Base-by-base conservation (phyloP, 2,797 vertebrate genomes). In the Chromis chromis region DNA sequence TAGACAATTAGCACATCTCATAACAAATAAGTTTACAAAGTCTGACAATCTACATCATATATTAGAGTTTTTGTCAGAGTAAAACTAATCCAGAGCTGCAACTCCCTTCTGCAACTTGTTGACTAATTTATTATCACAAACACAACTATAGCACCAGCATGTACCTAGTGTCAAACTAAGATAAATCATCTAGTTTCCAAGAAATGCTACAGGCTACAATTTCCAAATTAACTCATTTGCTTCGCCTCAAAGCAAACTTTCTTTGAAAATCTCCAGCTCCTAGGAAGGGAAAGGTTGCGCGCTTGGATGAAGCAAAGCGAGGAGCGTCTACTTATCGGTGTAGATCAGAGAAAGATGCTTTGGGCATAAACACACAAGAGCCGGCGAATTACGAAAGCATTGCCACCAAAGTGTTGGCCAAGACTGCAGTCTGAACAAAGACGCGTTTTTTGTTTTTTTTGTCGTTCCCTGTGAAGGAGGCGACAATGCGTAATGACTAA, bases 231-330 rank as follows among this genome's bases (percentile, higher is more conserved):
- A 25, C 25, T 25, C 42, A 44, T 44, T 14, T 21, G 44, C 7
- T 56, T 62, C 27, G n/a, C 5, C 10, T 16, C 14, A 44, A 39
- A 54, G 21, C 16, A 57, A 36, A 65, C 69, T 62, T 76, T 13
- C 10, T 49, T n/a, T 55, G 3, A 8, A 4, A 58, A 17, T 6
- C 28, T 16, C 16, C 39, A 16, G 27, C 39, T 22, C 58, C 14
- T 6, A 39, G 24, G 6, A n/a, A 5, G 8, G 14, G 42, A 33
- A 40, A 54, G 25, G 12, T n/a, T 39, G 46, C 4, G 24, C 50
- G 25, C 27, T 53, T 56, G 48, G 10, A 21, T 11, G 44, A 11
- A 17, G n/a, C 6, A n/a, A 52, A 2, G 4, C 17, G 40, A 7
- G n/a, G 16, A 67, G 7, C n/a, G 39, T 14, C 12, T 13, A 3